phyloP scores from a whole-genome alignment of 2,113 vertebrate genomes.

The Alectura lathami region DNA sequence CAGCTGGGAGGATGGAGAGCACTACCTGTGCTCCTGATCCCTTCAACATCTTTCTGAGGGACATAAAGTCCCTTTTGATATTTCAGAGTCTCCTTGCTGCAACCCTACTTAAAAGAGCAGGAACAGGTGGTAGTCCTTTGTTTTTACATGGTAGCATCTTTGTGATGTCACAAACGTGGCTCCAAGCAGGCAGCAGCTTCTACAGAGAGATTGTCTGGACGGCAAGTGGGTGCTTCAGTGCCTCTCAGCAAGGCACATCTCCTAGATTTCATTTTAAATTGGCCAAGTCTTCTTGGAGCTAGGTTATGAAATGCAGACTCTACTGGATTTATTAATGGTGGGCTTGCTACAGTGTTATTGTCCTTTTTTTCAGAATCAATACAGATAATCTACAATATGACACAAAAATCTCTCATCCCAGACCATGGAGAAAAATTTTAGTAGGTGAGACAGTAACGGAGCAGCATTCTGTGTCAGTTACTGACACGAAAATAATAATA shows the following conservation, averaged over 20 bases:
- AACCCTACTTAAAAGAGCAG: too few species aligned
- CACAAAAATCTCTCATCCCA: neutral
- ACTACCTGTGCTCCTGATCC: too few species aligned
- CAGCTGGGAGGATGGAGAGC: too few species aligned
- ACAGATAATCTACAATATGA: rapidly evolving
- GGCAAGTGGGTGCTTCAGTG: too few species aligned
- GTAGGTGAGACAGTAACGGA: neutral
- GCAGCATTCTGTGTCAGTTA: neutral
- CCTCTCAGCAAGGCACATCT: neutral
- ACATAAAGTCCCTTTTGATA: too few species aligned
- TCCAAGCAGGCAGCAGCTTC: too few species aligned
- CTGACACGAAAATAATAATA: neutral
- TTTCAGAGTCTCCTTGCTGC: too few species aligned
- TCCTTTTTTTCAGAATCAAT: neutral
- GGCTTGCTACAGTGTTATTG: neutral
- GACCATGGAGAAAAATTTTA: neutral
- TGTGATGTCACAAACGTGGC: too few species aligned
- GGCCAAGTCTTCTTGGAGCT: neutral
- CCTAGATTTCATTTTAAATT: neutral
- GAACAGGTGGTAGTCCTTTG: too few species aligned
- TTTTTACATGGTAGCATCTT: too few species aligned
- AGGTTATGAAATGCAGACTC: neutral
- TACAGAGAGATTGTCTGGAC: too few species aligned
- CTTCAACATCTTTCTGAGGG: too few species aligned
- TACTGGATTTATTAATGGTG: neutral